Evolutionary conservation across 2,888 invertebrate species (phyloP).

Genomic region (Agrotis puta): DNA sequence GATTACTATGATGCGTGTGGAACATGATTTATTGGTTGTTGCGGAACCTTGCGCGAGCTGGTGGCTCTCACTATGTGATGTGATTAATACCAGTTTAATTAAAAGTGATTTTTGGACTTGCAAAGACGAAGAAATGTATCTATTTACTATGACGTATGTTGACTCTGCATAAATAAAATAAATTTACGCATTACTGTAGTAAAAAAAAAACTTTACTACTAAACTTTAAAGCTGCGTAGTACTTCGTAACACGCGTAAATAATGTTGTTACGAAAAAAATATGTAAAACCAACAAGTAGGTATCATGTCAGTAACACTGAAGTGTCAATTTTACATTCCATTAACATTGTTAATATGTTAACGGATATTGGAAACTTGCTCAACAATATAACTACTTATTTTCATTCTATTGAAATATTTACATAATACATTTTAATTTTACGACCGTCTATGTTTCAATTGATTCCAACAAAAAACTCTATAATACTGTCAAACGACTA

Average conservation of each 20-base stretch:
- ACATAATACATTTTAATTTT: constrained; percentile 46
- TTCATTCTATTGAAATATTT: constrained; percentile 38
- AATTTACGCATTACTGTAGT: not conserved
- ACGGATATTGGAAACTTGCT: constrained; percentile 13
- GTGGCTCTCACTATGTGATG: constrained; percentile 26
- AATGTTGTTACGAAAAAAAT: not conserved
- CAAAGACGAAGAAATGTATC: not conserved
- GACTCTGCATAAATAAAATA: too few species aligned
- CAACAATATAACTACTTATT: constrained; percentile 28
- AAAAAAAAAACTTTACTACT: not conserved
- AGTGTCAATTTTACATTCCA: constrained; percentile 25
- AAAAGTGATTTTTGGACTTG: constrained; percentile 2
- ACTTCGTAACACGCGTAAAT: not conserved
- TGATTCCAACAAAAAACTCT: constrained; percentile 58
- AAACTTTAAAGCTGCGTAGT: not conserved
- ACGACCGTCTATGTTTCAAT: constrained; percentile 50
- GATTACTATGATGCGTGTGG: constrained; percentile 59
- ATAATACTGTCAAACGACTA: constrained; percentile 72
- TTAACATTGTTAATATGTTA: constrained; percentile 28
- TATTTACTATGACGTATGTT: not conserved
- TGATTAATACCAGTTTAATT: constrained; percentile 13
- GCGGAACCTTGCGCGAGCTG: constrained; percentile 27
- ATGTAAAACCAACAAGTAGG: not conserved
- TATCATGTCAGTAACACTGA: constrained; percentile 6
- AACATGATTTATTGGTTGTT: constrained; percentile 49